Conservation (phyloP, 2,888 invertebrate genomes). For the Tetheella fluctuosa region DNA sequence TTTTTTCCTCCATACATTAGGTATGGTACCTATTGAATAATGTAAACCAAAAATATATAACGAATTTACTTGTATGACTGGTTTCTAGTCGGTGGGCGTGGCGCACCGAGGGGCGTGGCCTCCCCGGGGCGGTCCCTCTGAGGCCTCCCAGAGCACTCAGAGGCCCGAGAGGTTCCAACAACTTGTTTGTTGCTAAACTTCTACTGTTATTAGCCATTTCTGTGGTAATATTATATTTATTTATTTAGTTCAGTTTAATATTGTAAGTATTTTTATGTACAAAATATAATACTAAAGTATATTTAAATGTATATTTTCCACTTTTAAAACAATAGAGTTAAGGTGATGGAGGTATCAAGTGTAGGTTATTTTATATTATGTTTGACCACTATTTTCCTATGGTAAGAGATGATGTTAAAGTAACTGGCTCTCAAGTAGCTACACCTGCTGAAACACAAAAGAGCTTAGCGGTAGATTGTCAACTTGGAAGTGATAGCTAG, state of each 20-base stretch:
- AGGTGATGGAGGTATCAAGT: no score
- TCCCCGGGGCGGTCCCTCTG: constrained; percentile 60
- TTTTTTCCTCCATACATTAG: background rate
- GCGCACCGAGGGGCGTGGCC: constrained; percentile 32
- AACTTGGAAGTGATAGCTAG: no score
- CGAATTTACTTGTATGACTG: constrained; percentile 16
- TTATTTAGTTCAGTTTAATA: constrained; percentile 22
- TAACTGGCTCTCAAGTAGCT: no score
- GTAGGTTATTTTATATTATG: no score
- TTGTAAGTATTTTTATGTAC: background rate
- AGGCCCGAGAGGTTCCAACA: constrained; percentile 58
- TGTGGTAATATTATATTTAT: constrained; percentile 26
- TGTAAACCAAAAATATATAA: constrained; percentile 53
- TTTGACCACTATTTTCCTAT: no score
- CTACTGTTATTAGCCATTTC: constrained; percentile 39
- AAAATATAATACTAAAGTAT: constrained; percentile 1
- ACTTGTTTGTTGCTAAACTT: constrained; percentile 63
- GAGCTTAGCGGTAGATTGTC: no score
- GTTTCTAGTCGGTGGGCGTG: constrained; percentile 77
- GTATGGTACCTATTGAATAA: constrained; percentile 14
- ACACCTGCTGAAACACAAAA: no score
- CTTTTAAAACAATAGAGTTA: no score
- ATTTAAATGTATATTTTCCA: no score
- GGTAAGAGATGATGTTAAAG: no score
- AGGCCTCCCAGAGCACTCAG: constrained; percentile 72